Base-by-base conservation (phyloP, 2,113 vertebrate genomes). In the Tenebrosternarchus preto region DNA sequence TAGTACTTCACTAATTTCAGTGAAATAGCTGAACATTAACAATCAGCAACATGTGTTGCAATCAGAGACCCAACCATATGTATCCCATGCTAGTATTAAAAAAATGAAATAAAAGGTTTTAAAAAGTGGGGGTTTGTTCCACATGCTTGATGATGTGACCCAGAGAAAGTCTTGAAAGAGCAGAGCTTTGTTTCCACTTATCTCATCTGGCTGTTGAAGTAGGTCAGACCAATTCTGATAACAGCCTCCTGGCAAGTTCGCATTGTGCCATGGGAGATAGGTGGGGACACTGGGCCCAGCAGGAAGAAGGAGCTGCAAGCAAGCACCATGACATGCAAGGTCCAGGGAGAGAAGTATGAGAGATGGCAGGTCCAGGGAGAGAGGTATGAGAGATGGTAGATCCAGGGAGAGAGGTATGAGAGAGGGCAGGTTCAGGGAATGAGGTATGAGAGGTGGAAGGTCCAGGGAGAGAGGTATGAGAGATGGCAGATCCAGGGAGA, bases 191-290 rank as follows among this genome's bases (percentile, higher is more conserved):
- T 76, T 60, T 66, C 85, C 78, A 56, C 83, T 85, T 82, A 82
- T 8, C 68, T 82, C 73, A 85, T 86, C 83, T 84, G 80, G 69
- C 82, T 87, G 80, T 80, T 86, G 22, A 80, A 76, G 84, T 77
- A 84, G 87, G 85, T 89, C 87, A 87, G 84, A 74, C 53, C 80
- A 85, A 82, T 87, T n/a, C 81, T 87, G 86, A 88, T 85, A 88
- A 84, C 79, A 76, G 85, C 86, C 79, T 67, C 84, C 81, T 87
- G 84, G 83, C 84, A 85, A 89, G 74, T 75, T 84, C 64, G 76
- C 15, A 61, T 66, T 57, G 56, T 68, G 50, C 33, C 71, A 39
- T 22, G 20, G 31, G 22, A 64, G 43, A 20, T 3, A 77, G 36
- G 20, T 25, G 19, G 55, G 24, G 39, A 27, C 3, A 43, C 16